Evolutionary conservation across 2,113 vertebrate genomes (phyloP).

Genomic region (Pyxicephalus adspersus): DNA sequence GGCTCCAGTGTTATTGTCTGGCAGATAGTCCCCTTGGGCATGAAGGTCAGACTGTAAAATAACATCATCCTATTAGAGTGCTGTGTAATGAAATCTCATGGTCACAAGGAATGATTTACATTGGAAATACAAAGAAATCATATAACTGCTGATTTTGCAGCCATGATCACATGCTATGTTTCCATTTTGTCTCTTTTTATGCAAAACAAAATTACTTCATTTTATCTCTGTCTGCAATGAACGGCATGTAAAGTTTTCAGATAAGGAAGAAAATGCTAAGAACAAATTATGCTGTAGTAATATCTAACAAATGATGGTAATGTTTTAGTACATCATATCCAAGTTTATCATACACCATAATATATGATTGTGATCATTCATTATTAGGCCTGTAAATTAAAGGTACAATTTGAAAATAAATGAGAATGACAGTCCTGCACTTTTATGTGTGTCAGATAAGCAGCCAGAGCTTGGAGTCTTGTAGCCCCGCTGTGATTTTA

Average conservation of each 20-base stretch:
- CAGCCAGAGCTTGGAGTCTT: too few relatives aligned
- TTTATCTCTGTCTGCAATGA: background rate
- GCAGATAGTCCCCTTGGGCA: constrained; percentile 40
- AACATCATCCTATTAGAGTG: constrained; percentile 14
- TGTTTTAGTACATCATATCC: too few relatives aligned
- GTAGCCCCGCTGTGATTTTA: too few relatives aligned
- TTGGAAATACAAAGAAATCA: background rate
- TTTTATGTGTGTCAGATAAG: too few relatives aligned
- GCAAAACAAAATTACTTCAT: background rate
- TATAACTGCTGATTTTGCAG: constrained; percentile 5
- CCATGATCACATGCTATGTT: background rate
- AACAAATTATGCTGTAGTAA: too few relatives aligned
- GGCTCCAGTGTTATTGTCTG: constrained; percentile 40
- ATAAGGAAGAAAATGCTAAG: too few relatives aligned
- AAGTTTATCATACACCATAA: too few relatives aligned
- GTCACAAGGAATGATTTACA: constrained; percentile 10
- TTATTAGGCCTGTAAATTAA: too few relatives aligned
- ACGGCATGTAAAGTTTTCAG: background rate
- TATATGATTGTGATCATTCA: too few relatives aligned
- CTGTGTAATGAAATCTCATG: constrained; percentile 12
- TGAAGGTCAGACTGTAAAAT: constrained; percentile 28
- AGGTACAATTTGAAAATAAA: too few relatives aligned
- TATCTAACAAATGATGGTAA: too few relatives aligned
- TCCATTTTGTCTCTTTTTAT: background rate
- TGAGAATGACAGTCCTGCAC: too few relatives aligned